Evolutionary conservation across 1,140 invertebrate genomes (phyloP), one percentile per base, ranked within the genome.

Genomic region (Pomphorhynchus laevis): DNA sequence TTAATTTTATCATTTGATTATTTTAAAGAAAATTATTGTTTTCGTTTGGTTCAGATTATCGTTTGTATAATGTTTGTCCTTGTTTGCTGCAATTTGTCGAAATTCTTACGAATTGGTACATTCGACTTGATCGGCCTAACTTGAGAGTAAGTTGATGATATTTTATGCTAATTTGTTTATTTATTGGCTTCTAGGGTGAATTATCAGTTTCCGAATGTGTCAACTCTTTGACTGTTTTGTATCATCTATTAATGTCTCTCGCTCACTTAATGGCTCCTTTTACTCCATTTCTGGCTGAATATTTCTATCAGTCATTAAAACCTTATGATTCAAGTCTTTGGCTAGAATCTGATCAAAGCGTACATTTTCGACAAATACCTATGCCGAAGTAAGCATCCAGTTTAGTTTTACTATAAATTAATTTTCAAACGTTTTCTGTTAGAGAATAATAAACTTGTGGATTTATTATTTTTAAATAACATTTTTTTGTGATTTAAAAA

Each of bases 51-150:
- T 17, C 65, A 50, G 69, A 70, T 3, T 98, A 93, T 52, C 67
- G 71, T 36, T 56, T 98, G 18, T 95, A 93, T 52, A 91, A 77
- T 1, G 86, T 95, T 9, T 70, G 89, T 20, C 80, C 84, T 2
- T 63, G 69, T 34, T 58, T 98, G 11, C 71, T 89, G 0, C 80
- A 82, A 53, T 95, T 82, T 55, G 79, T 95, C 46, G 80, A 93
- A 50, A 74, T 89, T 51, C 64, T 98, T 3, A 93, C 82, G 4
- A 98, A 95, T 54, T 91, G 82, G 79, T 91, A 93, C 53, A 79
- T 98, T 6, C 64, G 84, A 41, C 75, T 93, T 67, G 95, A 95
- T 54, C 65, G 86, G 38, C 72, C 70, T 49, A 65, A 86, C 34
- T 64, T 93, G 27, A 86, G 68, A 57, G 58, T 44, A 77, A 58